A percentile compares a stretch with the other conserved stretches of the same genome.
Evolutionary conservation across 2,888 invertebrate species (phyloP).

Genomic region (Euclidia mi): DNA sequence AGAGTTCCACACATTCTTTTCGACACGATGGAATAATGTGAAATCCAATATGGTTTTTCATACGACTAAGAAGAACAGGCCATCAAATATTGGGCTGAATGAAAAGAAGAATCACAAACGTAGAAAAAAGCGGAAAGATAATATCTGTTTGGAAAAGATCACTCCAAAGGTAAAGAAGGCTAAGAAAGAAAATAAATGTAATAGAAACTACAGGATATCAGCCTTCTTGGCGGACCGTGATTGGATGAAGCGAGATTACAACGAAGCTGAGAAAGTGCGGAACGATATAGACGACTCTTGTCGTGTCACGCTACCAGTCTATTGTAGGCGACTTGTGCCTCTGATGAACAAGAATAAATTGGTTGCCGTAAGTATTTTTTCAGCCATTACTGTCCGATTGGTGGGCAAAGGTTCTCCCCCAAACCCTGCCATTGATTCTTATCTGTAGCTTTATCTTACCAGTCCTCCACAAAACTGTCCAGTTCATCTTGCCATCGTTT

Average conservation of each 20-base stretch:
- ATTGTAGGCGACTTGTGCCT: conserved; percentile 2
- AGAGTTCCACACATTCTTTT: conserved; percentile 35
- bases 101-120: conserved; percentile 66
- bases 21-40: conserved; percentile 54
- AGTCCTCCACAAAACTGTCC: too few relatives aligned
- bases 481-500: too few relatives aligned
- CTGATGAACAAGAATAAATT: conserved; percentile 24
- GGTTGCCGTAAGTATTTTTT: conserved; percentile 48
- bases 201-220: conserved; percentile 63
- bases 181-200: conserved; percentile 51
- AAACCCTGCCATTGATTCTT: too few relatives aligned
- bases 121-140: conserved; percentile 62
- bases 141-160: conserved; percentile 9
- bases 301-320: not conserved
- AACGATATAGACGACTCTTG: conserved; percentile 18
- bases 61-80: conserved; percentile 23
- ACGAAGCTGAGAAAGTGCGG: not conserved
- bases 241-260: conserved; percentile 52
- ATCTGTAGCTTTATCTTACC: too few relatives aligned
- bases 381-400: too few relatives aligned
- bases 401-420: too few relatives aligned
- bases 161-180: conserved; percentile 21
- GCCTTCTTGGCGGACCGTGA: conserved; percentile 64
- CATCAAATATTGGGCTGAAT: conserved; percentile 23
- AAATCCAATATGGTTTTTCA: conserved; percentile 38